These are phyloP conservation scores for Nemotelus nigrinus DNA, from an alignment of 2,888 invertebrate genomes.

Conservation along the genomic window DNA sequence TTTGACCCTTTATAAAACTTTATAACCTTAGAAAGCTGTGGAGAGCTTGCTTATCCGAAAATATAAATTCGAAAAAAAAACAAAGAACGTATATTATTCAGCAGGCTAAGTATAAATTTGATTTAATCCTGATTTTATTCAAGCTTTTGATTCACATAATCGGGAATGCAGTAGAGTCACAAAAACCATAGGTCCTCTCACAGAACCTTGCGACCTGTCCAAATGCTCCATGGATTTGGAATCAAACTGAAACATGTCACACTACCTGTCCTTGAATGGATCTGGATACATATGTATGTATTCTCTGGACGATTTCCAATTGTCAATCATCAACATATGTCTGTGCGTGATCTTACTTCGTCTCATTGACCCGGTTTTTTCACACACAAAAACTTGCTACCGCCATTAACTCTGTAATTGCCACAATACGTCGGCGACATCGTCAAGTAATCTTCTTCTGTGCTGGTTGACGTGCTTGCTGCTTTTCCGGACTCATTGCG, in stretches of 20 bases:
- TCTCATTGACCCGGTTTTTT: slow-evolving; percentile 50
- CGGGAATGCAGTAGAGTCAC: too few species aligned
- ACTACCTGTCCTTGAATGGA: not conserved
- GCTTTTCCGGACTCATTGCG: not conserved
- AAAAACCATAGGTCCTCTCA: not conserved
- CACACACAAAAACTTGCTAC: slow-evolving; percentile 8
- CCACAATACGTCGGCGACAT: slow-evolving; percentile 19
- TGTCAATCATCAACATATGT: slow-evolving; percentile 7
- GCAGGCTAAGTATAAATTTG: too few species aligned
- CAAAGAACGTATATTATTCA: too few species aligned
- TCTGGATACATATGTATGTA: too few species aligned
- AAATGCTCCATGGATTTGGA: not conserved
- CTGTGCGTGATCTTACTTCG: slow-evolving; percentile 33
- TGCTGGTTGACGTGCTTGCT: not conserved
- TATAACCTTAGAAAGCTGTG: too few species aligned
- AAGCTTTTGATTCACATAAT: too few species aligned
- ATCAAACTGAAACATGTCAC: not conserved
- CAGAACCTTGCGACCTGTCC: not conserved
- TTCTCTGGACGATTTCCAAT: slow-evolving; percentile 47
- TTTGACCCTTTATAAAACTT: too few species aligned
- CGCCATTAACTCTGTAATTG: not conserved
- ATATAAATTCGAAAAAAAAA: too few species aligned
- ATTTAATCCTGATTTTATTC: too few species aligned
- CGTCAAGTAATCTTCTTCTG: slow-evolving; percentile 40
- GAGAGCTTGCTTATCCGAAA: too few species aligned